phyloP scores from a whole-genome alignment of 2,113 vertebrate genomes.

The Apus apus region DNA sequence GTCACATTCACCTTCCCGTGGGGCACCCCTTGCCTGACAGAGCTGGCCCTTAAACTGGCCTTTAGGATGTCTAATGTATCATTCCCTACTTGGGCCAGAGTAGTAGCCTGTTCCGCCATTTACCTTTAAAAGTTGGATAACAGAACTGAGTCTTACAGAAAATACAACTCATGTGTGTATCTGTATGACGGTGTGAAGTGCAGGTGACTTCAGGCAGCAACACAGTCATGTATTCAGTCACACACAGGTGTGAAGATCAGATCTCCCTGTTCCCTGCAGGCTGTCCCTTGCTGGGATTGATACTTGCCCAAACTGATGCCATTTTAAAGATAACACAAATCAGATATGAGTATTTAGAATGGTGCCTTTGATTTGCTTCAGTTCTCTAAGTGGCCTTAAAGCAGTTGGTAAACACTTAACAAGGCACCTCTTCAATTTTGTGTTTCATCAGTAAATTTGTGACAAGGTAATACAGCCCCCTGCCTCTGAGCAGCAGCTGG shows the following conservation, averaged over 20 bases:
- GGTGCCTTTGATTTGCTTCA: background rate
- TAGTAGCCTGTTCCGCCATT: background rate
- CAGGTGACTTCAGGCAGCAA: background rate
- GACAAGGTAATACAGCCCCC: background rate
- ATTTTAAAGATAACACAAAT: background rate
- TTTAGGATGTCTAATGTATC: background rate
- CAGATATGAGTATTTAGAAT: background rate
- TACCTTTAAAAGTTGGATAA: background rate
- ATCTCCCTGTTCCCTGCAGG: background rate
- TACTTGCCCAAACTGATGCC: background rate
- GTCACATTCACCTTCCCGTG: background rate
- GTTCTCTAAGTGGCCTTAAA: background rate
- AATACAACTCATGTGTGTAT: background rate
- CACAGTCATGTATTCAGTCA: background rate
- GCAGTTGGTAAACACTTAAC: background rate
- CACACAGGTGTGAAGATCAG: background rate
- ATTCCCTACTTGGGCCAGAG: background rate
- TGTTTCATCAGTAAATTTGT: background rate
- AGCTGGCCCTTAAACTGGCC: background rate
- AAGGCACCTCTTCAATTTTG: background rate
- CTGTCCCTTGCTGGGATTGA: background rate
- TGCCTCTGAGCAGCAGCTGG: no score
- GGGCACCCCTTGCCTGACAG: background rate
- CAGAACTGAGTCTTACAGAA: background rate
- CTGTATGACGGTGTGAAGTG: background rate